Percentiles rank a stretch among this genome's conserved stretches.
Conservation (phyloP, 2,797 vertebrate genomes). For the Dryobates pubescens region DNA sequence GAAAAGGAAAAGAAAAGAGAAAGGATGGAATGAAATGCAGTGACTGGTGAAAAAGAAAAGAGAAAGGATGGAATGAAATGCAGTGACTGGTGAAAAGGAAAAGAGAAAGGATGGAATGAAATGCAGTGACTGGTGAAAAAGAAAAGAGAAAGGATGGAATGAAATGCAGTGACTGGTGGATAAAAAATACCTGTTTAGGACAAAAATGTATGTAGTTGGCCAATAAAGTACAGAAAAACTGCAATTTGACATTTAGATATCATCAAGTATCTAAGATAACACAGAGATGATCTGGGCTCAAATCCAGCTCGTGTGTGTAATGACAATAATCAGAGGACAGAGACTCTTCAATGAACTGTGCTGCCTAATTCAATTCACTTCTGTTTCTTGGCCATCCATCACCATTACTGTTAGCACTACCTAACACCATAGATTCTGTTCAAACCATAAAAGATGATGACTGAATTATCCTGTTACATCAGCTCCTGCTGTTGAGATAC, state of each 20-base stretch:
- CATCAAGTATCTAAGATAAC: neutral
- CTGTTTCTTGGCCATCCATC: neutral
- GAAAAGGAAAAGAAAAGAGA: neutral
- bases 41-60: neutral
- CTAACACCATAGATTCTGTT: neutral
- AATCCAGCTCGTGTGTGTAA: neutral
- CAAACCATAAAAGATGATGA: neutral
- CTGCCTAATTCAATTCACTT: neutral
- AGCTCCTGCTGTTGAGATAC: neutral
- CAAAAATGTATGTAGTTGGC: neutral
- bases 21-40: neutral
- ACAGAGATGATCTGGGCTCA: neutral
- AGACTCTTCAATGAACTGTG: neutral
- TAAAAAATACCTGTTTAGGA: neutral
- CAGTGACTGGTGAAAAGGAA: neutral
- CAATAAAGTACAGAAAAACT: neutral
- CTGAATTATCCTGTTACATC: neutral
- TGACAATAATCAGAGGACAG: neutral
- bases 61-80: neutral
- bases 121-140: neutral
- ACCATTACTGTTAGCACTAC: neutral
- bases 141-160: neutral
- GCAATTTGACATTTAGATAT: constrained; percentile 16
- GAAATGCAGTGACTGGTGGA: neutral
- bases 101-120: neutral